A percentile compares a stretch with the other conserved stretches of the same genome.
These are phyloP conservation scores for Crypturellus tataupa DNA, from an alignment of 2,797 vertebrate species.

Conservation along the genomic window DNA sequence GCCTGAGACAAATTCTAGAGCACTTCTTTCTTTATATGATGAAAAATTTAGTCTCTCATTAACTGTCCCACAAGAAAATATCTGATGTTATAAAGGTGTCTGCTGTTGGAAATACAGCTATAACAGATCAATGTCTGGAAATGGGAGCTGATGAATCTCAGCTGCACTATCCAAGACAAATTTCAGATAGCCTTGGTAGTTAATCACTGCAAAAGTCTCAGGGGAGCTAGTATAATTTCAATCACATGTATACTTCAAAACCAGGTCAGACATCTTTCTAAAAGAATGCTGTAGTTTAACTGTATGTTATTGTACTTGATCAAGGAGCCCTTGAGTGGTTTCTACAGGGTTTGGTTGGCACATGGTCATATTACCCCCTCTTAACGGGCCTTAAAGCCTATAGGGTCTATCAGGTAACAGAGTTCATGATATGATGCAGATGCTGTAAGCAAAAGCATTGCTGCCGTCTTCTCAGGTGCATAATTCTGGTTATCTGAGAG, in stretches of 20 bases:
- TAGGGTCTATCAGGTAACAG: not conserved
- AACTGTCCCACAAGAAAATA: not conserved
- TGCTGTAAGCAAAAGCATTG: not conserved
- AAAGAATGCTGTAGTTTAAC: not conserved
- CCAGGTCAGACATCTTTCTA: not conserved
- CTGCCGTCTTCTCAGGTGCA: not conserved
- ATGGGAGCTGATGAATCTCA: not conserved
- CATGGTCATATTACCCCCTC: not conserved
- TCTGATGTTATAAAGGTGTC: not conserved
- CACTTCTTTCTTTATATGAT: not conserved
- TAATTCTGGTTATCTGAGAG: not conserved
- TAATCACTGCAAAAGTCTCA: not conserved
- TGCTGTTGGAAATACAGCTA: not conserved
- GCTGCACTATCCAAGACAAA: not conserved
- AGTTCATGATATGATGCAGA: no score
- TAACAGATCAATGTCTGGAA: accelerated
- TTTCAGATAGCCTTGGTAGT: not conserved
- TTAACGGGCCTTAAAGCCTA: not conserved
- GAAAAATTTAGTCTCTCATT: not conserved
- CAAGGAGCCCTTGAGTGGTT: not conserved
- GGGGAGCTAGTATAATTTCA: not conserved
- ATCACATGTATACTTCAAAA: not conserved
- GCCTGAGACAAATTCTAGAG: not conserved
- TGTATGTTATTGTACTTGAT: not conserved
- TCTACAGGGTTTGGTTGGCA: not conserved